Conservation (phyloP, 2,113 vertebrate genomes). For the Himantopus leucocephalus region DNA sequence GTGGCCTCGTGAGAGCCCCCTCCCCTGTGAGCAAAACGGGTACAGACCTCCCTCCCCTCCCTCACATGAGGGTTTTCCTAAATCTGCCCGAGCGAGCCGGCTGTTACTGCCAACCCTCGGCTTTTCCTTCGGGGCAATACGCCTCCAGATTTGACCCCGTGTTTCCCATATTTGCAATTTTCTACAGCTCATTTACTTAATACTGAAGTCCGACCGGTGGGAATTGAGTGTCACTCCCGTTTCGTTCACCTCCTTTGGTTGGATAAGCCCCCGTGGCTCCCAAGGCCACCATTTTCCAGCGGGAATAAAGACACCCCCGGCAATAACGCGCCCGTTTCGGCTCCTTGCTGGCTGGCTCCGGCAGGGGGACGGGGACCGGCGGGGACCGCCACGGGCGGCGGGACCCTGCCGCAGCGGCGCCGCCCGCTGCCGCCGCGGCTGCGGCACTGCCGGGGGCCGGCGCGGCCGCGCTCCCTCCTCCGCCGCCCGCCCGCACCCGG, state of each 20-base stretch:
- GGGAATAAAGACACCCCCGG: background rate
- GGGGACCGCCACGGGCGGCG: background rate
- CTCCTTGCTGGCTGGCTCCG: background rate
- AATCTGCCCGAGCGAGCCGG: background rate
- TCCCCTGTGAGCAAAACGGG: background rate
- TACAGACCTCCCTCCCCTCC: background rate
- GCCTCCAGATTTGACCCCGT: background rate
- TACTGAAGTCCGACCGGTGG: background rate
- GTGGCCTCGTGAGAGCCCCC: background rate
- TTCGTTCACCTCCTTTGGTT: background rate
- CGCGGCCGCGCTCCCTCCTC: background rate
- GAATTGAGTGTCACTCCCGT: background rate
- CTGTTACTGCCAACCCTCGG: background rate
- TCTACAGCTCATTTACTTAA: background rate
- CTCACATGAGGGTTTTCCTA: background rate
- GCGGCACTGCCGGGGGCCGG: background rate
- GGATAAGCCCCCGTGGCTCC: background rate
- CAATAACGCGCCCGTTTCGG: background rate
- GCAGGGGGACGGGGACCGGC: background rate
- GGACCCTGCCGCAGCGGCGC: conserved; percentile 7
- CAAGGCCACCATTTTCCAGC: background rate
- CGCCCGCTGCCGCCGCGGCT: background rate
- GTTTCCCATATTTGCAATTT: background rate
- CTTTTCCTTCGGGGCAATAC: background rate
- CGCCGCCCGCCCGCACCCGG: background rate